Base-by-base conservation (phyloP, 2,888 invertebrate genomes). In the Drosophila fungiperda region DNA sequence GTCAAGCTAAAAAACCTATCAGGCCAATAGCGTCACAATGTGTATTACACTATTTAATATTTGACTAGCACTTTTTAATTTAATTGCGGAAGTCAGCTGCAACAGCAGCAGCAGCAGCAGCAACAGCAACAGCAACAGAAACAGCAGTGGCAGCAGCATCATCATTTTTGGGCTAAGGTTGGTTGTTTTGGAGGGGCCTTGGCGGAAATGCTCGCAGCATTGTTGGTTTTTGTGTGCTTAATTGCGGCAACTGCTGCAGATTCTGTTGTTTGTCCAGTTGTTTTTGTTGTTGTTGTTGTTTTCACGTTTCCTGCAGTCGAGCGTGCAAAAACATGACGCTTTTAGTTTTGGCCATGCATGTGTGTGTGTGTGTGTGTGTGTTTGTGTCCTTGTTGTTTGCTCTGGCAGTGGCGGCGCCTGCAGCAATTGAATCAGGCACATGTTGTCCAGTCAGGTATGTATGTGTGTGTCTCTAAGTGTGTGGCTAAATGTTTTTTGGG, bases 311-410 rank as follows among this genome's bases (percentile, higher is more conserved):
- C 55, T 40, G 82, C 85, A 88, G 83, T 78, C 68, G 73, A 73
- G 83, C 85, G 80, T 86, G 70, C 82, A 88, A 86, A 88, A 86
- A 88, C 85, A 86, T 86, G 85, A 69, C 86, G 85, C 83, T 86
- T 88, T 86, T 88, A 88, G 86, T 86, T 88, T 88, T 72, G 73
- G 61, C n/a, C 26, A 9, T 9, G 15, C 15, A 15, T 20, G 20
- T 54, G 36, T 36, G 54, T 52, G 20, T 52, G 33, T 20, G 53
- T 15, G 20, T 45, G 45, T 75, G 66, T 73, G 63, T 86, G 74
- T 80, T 74, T 85, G 66, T 85, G 75, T 85, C 75, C 73, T 72
- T 79, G 79, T 82, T 86, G 85, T 87, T 85, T 85, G 82, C 70
- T 76, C 73, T 82, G 72, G 64, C 77, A 60, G 42, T 78, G 78